Evolutionary conservation across 1,140 invertebrate species (phyloP).

Genomic region (Drosophila simulans): DNA sequence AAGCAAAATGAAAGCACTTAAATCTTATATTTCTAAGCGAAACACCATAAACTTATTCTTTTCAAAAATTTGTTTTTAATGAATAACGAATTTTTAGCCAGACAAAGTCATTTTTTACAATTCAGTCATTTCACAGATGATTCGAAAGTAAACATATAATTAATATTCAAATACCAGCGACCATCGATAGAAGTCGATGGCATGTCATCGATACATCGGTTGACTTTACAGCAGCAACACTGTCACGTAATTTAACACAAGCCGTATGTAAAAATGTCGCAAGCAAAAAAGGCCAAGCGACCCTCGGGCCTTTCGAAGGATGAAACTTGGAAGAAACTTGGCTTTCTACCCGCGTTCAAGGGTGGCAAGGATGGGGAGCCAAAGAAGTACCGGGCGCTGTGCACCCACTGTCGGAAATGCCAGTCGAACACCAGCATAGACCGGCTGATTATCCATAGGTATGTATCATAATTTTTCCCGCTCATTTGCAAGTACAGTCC

Average conservation of each 20-base stretch:
- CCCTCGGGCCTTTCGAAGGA: constrained; percentile 8
- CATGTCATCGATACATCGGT: neutral
- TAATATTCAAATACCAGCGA: constrained; percentile 6
- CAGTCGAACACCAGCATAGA: constrained; percentile 50
- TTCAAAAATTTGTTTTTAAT: too few species aligned
- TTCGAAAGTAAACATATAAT: neutral
- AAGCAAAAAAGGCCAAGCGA: constrained; percentile 23
- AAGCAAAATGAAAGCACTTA: too few species aligned
- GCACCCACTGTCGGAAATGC: constrained; percentile 35
- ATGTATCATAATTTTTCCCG: neutral
- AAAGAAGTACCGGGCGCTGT: constrained; percentile 38
- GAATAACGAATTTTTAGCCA: too few species aligned
- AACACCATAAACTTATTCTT: neutral
- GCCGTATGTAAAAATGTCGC: constrained; percentile 16
- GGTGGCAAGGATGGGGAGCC: constrained; percentile 5
- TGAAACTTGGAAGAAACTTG: constrained; percentile 32
- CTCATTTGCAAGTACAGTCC: constrained; percentile 3
- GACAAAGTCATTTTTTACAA: too few species aligned
- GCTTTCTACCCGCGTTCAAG: constrained; percentile 23
- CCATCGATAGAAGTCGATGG: neutral
- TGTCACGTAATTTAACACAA: constrained; percentile 11
- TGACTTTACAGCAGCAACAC: constrained; percentile 4
- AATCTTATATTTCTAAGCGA: neutral
- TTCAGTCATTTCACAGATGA: too few species aligned
- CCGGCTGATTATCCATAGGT: constrained; percentile 45